Base-by-base conservation (phyloP, 1,140 invertebrate genomes). In the Popillia japonica region DNA sequence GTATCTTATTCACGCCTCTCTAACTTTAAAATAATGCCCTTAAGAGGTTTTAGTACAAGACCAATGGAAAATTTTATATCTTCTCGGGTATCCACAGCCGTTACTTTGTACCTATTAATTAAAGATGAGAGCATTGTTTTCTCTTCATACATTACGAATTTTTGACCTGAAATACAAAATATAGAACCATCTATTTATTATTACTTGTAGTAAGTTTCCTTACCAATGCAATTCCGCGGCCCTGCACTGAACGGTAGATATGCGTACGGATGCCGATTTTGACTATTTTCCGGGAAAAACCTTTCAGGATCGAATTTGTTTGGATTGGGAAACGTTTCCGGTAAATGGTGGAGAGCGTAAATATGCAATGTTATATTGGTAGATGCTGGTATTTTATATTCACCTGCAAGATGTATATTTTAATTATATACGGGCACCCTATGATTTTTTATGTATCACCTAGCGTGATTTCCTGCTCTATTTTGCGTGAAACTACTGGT, bases 271-370 rank as follows among this genome's bases (percentile, higher is more conserved):
- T 72, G 64, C 0, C 64, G 64, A 72, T 72, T 72, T 72, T 72
- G 17, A 9, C 20, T 22, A 72, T 72, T 72, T 72, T 72, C 64
- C 0, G 64, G 64, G 6, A 72, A 72, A 22, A 72, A 72, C n/a
- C 64, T 72, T 22, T 72, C 64, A 6, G 64, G 64, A 7, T 72
- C 64, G 8, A 48, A 64, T 22, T 83, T 84, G 42, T 91, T 86
- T 6, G 92, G 91, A 61, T 92, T 3, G 90, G 88, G 80, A 89
- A 78, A 64, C 7, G 41, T n/a, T 34, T 34, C 27, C 2, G 27
- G 27, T 34, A 34, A 34, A 34, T 34, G 27, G 4, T 34, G 27
- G 4, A 34, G 27, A 34, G 27, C 27, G 4, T 34, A 34, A 34
- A 34, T 34, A 4, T 34, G 4, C 4, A 34, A 34, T 1, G 27